Evolutionary conservation across 1,140 invertebrate genomes (phyloP).

Genomic region (Aphaenogaster floridana): DNA sequence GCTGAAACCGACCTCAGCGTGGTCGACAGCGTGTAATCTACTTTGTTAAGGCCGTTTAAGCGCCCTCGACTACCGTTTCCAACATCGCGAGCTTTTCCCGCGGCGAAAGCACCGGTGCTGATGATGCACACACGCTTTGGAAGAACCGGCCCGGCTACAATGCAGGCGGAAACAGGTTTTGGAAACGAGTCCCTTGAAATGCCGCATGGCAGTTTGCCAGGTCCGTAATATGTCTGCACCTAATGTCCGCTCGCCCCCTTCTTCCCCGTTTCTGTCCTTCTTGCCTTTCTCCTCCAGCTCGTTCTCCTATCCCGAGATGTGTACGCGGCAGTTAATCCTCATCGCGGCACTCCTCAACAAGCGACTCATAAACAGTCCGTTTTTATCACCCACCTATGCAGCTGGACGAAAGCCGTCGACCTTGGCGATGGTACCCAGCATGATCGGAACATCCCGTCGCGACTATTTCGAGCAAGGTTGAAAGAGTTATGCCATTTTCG

Average conservation of each 20-base stretch:
- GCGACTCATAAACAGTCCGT: constrained; percentile 69
- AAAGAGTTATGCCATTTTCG: not conserved
- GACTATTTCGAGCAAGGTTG: not conserved
- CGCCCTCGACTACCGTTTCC: constrained; percentile 33
- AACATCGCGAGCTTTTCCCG: constrained; percentile 57
- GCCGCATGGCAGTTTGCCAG: constrained; percentile 68
- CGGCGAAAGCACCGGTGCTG: constrained; percentile 33
- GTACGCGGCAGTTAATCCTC: constrained; percentile 63
- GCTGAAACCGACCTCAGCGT: constrained; percentile 26
- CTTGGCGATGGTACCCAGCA: constrained; percentile 64
- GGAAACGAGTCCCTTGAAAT: constrained; percentile 70
- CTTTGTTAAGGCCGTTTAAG: constrained; percentile 55
- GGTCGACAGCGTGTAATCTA: constrained; percentile 50
- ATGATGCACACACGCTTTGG: constrained; percentile 28
- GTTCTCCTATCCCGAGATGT: constrained; percentile 21
- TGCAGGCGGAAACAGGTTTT: constrained; percentile 74
- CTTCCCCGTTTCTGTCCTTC: not conserved
- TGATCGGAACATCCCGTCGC: constrained; percentile 17
- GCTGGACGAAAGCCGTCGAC: constrained; percentile 63
- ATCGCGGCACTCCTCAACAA: constrained; percentile 36
- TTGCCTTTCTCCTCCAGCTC: not conserved
- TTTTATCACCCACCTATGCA: constrained; percentile 69
- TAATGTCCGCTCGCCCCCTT: constrained; percentile 47
- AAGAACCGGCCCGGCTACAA: constrained; percentile 57
- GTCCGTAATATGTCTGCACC: constrained; percentile 70